Evolutionary conservation across 1,140 invertebrate species (phyloP).

Genomic region (Drosophila prosaltans): DNA sequence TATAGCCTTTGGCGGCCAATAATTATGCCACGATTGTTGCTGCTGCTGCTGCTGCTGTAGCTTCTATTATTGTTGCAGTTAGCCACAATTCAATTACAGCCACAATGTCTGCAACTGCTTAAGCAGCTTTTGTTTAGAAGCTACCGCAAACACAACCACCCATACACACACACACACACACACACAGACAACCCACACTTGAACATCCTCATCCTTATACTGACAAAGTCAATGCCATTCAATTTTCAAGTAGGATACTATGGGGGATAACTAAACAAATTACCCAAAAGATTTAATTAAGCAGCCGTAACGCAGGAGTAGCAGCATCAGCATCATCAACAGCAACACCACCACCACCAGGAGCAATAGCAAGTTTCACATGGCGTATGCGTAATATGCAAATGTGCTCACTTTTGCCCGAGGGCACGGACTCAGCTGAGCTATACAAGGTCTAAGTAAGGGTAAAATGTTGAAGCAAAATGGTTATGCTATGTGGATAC

Average conservation of each 20-base stretch:
- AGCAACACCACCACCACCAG: constrained; percentile 17
- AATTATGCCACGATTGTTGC: constrained; percentile 70
- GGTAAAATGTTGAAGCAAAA: neutral
- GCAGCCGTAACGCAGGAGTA: constrained; percentile 60
- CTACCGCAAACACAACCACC: neutral
- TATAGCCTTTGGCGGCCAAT: constrained; percentile 46
- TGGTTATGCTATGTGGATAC: too few relatives aligned
- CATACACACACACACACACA: neutral
- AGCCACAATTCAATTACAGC: constrained; percentile 65
- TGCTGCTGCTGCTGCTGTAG: constrained; percentile 22
- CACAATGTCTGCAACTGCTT: constrained; percentile 41
- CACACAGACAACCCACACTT: neutral
- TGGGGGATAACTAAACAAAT: constrained; percentile 73
- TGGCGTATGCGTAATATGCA: constrained; percentile 77
- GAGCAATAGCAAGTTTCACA: constrained; percentile 56
- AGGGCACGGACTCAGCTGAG: constrained; percentile 31
- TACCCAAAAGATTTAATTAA: constrained; percentile 79
- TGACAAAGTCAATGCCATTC: constrained; percentile 43
- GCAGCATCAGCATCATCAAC: constrained; percentile 11
- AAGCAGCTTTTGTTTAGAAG: constrained; percentile 60
- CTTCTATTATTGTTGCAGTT: constrained; percentile 47
- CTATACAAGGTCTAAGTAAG: constrained; percentile 5
- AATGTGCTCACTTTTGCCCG: constrained; percentile 45
- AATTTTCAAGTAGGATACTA: constrained; percentile 71
- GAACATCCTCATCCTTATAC: neutral